Base-by-base conservation (phyloP, 2,113 vertebrate genomes). In the Montifringilla adamsi region DNA sequence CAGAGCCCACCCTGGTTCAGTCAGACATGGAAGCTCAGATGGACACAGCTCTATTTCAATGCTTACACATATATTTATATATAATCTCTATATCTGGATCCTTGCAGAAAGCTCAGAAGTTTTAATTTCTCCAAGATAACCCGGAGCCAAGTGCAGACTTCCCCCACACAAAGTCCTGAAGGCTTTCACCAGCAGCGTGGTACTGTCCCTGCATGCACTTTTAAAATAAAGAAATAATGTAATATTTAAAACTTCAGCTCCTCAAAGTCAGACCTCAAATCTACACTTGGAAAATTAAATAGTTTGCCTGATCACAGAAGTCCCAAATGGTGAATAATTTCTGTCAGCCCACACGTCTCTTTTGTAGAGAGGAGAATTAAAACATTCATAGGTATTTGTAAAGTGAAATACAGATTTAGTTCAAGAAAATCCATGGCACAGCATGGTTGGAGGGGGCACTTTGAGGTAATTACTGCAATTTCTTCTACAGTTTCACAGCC, bases 301-400 rank as follows among this genome's bases (percentile, higher is more conserved):
- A 69, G 59, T 58, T 94, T 62, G 59, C 49, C 69, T 86, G 35
- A 60, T 81, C 14, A 2, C 58, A 69, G 5, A 39, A 46, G 49
- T 84, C 69, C 77, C 74, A 89, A 69, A 55, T 23, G 64, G 31
- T 84, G 73, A 92, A 87, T 73, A 74, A 77, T 77, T 90, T 53
- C 76, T 66, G 66, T 33, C 66, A 87, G 33, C 43, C 84, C 58
- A 26, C 46, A 39, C 0, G 1, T 28, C 35, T 19, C 56, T 49
- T 69, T 49, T 39, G 56, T 56, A 11, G 43, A 44, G 22, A 6
- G 37, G 20, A 66, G 56, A 75, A 75, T n/a, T 35, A 43, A 81
- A 73, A 50, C 33, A 39, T 73, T 68, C 46, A 14, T 8, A 72
- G 56, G 11, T 20, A 49, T 81, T 44, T 62, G 33, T 44, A 22